Evolutionary conservation across 2,888 invertebrate species (phyloP).

Genomic region (Agrilus cyanescens): DNA sequence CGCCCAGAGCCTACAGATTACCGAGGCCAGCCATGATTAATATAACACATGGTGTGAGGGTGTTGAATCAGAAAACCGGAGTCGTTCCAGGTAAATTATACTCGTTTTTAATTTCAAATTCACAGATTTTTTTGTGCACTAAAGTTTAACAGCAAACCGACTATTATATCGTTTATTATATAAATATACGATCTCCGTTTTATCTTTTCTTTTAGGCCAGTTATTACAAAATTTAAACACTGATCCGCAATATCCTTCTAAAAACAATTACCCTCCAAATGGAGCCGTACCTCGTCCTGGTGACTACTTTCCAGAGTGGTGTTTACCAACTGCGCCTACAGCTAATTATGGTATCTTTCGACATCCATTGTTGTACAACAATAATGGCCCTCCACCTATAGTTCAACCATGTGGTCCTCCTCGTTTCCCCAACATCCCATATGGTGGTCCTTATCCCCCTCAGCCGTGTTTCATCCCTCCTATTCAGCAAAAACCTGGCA

Average conservation of each 20-base stretch:
- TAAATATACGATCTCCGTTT: not conserved
- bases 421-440: too few relatives aligned
- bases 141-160: too few relatives aligned
- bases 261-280: too few relatives aligned
- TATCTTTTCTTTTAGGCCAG: constrained; percentile 8
- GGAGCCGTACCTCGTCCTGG: constrained; percentile 1
- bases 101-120: not conserved
- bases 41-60: constrained; percentile 42
- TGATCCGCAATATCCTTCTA: constrained; percentile 7
- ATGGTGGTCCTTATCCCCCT: too few relatives aligned
- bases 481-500: too few relatives aligned
- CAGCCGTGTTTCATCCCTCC: too few relatives aligned
- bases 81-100: constrained; percentile 17
- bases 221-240: constrained; percentile 4
- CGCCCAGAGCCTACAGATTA: constrained; percentile 41
- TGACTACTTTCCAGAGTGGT: not conserved
- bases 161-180: too few relatives aligned
- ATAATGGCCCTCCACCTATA: too few relatives aligned
- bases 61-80: constrained; percentile 29
- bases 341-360: not conserved
- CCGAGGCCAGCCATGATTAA: constrained; percentile 45
- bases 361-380: too few relatives aligned
- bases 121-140: too few relatives aligned
- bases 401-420: too few relatives aligned
- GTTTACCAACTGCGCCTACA: constrained; percentile 5